Base-by-base conservation (phyloP, 2,113 vertebrate genomes). In the Lepidiolamprologus cunningtoni region DNA sequence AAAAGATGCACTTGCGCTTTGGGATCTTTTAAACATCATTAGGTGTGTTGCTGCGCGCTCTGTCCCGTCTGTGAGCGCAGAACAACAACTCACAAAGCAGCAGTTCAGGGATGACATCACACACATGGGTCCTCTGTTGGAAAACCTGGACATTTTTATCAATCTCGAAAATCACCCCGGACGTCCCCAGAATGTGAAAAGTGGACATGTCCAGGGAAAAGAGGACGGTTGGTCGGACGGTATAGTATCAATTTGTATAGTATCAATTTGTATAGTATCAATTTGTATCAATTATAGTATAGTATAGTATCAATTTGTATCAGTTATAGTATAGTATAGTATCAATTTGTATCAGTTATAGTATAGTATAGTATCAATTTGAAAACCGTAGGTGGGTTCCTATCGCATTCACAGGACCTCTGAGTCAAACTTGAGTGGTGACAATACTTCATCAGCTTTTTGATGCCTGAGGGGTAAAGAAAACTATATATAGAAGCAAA, bases 21-120 rank as follows among this genome's bases (percentile, higher is more conserved):
- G 55, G 55, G 55, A 58, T 58, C 26, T 58, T 58, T 58, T 31
- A 31, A 31, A 58, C 13, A 58, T 31, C 8, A 58, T 17, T 58
- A 31, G 55, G 2, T 1, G 14, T 4, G 26, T 17, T 58, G 55
- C 3, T 58, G 26, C 3, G 2, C 2, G 1, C 55, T 31, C 5
- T 9, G 55, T 58, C 14, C 14, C 5, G 1, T 58, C 55, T 31
- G 55, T 58, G 55, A 58, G 26, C 5, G 3, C 55, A 58, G 1
- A 28, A 58, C 55, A 28, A 28, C 23, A 16, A 9, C 23, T 58
- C 26, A 28, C 55, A 58, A 9, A 58, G 55, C 23, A 57, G 55
- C 23, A 57, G 13, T 57, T 9, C 55, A 9, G 13, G 23, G 13
- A 57, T 57, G 55, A 28, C 13, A 3, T 28, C 55, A 5, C 3